phyloP scores from a whole-genome alignment of 1,140 invertebrate genomes.

The Tetranychus cinnabarinus region DNA sequence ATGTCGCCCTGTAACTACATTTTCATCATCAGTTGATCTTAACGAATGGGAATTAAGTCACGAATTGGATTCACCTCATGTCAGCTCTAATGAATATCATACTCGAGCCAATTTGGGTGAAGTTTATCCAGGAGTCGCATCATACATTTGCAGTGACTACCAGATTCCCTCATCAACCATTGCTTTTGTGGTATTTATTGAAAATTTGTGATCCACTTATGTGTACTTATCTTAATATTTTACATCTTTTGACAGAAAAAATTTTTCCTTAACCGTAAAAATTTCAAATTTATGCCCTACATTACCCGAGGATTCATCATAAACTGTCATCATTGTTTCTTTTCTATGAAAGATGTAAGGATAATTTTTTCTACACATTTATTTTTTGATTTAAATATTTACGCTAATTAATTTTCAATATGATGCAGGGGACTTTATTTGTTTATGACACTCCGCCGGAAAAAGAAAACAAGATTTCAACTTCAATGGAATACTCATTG shows the following conservation, averaged over 20 bases:
- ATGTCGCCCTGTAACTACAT: conserved; percentile 11
- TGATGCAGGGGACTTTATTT: background rate
- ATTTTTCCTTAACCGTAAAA: background rate
- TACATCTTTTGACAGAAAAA: background rate
- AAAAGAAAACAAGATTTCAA: background rate
- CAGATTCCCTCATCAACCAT: background rate
- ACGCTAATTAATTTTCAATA: background rate
- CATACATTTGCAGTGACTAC: background rate
- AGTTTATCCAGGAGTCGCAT: conserved; percentile 1
- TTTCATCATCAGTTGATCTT: background rate
- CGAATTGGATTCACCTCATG: conserved; percentile 7
- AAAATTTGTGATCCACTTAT: too few species aligned
- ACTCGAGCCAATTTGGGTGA: conserved; percentile 11
- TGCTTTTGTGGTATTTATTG: background rate
- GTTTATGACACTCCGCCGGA: background rate
- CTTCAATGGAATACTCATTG: background rate
- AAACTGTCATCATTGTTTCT: background rate
- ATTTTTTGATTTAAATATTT: background rate
- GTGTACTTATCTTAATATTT: background rate
- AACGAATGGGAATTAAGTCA: conserved; percentile 10
- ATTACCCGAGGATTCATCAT: background rate
- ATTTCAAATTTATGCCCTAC: background rate
- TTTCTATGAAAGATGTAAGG: background rate
- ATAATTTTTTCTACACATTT: background rate
- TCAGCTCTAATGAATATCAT: conserved; percentile 6